Evolutionary conservation across 2,113 vertebrate genomes (phyloP).

Genomic region (Rhynchopsitta pachyrhyncha): DNA sequence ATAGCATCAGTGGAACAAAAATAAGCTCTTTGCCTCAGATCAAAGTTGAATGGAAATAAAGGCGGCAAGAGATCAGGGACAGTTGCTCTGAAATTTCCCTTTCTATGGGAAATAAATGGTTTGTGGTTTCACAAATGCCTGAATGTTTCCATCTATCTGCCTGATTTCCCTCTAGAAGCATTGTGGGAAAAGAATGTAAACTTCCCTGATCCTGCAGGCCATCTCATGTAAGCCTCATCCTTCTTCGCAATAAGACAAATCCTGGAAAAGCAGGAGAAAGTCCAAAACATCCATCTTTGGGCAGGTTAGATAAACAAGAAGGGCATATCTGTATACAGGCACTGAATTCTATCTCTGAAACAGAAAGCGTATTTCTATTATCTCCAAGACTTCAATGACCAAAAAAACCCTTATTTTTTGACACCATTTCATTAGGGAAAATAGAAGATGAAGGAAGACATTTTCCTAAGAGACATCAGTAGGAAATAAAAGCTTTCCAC

Average conservation of each 20-base stretch:
- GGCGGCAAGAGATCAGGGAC: not conserved
- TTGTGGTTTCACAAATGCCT: not conserved
- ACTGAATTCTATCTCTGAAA: not conserved
- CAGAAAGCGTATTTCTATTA: not conserved
- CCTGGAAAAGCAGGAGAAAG: not conserved
- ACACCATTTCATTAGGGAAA: not conserved
- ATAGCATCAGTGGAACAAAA: not conserved
- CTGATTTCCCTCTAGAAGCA: not conserved
- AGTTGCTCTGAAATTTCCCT: not conserved
- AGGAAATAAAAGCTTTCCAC: not conserved
- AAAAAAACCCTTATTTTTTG: not conserved
- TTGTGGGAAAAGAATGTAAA: not conserved
- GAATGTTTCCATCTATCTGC: not conserved
- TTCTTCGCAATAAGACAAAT: not conserved
- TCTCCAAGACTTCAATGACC: not conserved
- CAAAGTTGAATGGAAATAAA: not conserved
- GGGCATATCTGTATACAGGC: not conserved
- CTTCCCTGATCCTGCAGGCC: not conserved
- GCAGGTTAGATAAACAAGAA: not conserved
- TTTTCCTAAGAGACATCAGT: not conserved
- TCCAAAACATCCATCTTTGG: not conserved
- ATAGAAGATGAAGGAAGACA: not conserved
- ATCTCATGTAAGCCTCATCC: not conserved
- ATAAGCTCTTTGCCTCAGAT: not conserved
- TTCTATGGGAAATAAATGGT: not conserved